Percentiles rank a stretch among this genome's conserved stretches.
Conservation (phyloP, 2,888 invertebrate species). For the Globia sparganii region DNA sequence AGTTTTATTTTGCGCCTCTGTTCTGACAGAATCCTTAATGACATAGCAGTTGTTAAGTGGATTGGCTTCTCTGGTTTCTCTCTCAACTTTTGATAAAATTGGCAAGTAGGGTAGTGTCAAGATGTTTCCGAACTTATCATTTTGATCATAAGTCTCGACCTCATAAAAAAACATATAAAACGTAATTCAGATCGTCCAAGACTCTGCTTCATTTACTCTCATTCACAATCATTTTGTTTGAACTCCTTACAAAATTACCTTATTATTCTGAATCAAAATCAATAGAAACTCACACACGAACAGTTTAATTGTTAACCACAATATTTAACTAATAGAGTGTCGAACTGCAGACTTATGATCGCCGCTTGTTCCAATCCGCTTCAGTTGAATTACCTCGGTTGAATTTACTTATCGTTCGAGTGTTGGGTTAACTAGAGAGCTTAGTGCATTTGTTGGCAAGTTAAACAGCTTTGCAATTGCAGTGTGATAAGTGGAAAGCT, state of each 20-base stretch:
- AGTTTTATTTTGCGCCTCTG: background rate
- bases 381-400: constrained; percentile 54
- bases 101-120: background rate
- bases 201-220: background rate
- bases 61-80: background rate
- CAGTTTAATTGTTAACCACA: constrained; percentile 29
- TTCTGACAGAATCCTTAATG: background rate
- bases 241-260: background rate
- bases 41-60: background rate
- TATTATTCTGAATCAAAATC: background rate
- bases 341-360: constrained; percentile 37
- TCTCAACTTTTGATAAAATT: background rate
- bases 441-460: constrained; percentile 54
- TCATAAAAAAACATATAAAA: no score
- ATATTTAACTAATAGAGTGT: constrained; percentile 46
- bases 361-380: constrained; percentile 48
- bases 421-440: constrained; percentile 38
- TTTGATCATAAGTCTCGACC: background rate
- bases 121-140: background rate
- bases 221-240: background rate
- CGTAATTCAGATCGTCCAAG: background rate
- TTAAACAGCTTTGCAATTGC: constrained; percentile 47
- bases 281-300: constrained; percentile 14
- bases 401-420: constrained; percentile 52
- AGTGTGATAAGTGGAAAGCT: constrained; percentile 27